Evolutionary conservation across 2,888 invertebrate species (phyloP).

Genomic region (Troides aeacus): DNA sequence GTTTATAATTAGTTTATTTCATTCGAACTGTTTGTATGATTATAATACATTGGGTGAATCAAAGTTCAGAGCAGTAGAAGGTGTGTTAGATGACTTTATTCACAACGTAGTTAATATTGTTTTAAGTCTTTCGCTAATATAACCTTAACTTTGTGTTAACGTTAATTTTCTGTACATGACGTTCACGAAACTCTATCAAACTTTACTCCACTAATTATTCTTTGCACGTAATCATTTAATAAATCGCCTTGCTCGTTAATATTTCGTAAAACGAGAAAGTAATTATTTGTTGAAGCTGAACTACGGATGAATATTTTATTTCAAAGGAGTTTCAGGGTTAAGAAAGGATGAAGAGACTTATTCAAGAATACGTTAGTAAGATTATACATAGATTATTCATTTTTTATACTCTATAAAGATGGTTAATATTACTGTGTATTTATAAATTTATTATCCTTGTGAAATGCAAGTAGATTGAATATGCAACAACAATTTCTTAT

Average conservation of each 20-base stretch:
- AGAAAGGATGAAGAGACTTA: background rate
- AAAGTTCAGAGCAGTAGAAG: background rate
- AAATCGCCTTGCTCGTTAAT: background rate
- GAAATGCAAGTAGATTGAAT: too few species aligned
- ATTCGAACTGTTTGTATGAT: background rate
- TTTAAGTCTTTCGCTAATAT: background rate
- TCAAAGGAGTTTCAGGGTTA: background rate
- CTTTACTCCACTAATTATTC: background rate
- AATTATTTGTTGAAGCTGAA: background rate
- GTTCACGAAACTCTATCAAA: background rate
- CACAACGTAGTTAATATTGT: background rate
- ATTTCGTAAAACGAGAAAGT: constrained; percentile 1
- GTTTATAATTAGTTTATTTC: constrained; percentile 1
- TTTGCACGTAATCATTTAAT: constrained; percentile 5
- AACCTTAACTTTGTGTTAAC: background rate
- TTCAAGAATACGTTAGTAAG: too few species aligned
- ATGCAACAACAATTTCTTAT: too few species aligned
- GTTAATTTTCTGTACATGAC: background rate
- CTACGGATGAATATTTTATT: background rate
- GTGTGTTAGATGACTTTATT: too few species aligned
- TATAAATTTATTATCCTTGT: too few species aligned
- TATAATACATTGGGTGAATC: background rate
- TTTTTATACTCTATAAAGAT: too few species aligned
- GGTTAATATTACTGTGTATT: too few species aligned
- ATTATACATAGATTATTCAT: too few species aligned